Base-by-base conservation (phyloP, 2,888 invertebrate genomes). In the Thecocarcelia acutangulata region DNA sequence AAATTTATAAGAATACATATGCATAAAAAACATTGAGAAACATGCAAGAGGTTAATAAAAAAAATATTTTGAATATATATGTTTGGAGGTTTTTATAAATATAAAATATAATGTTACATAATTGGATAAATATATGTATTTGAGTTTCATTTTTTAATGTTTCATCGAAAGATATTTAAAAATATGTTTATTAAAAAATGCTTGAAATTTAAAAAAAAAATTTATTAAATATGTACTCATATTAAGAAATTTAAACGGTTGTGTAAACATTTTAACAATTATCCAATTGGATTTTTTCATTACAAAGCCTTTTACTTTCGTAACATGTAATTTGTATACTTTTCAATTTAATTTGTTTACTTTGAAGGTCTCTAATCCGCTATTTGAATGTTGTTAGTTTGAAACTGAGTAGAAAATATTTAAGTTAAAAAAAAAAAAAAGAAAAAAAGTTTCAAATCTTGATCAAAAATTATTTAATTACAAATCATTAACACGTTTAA, bases 11-110 rank as follows among this genome's bases (percentile, higher is more conserved):
- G 21, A 63, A 66, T 68, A 54, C 52, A 40, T 50, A 80, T 61
- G 56, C n/a, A 54, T 61, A 64, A 69, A 75, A 88, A 89, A 90
- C 90, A 90, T 89, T 90, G 90, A 90, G 90, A 90, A 90, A 90
- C 90, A 90, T 90, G 90, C 90, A 90, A 86, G 83, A 86, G 69
- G 74, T 73, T 74, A 82, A 74, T 82, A 58, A 82, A 82, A 80
- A 77, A 69, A 52, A 33, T 24, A 8, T 33, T 33, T 33, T 3
- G 8, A 33, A 8, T 33, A 33, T 6, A 66, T 70, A 19, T 44
- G 28, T 76, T 64, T 63, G 24, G 58, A 59, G 17, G 6, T 70
- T 84, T 86, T 46, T 78, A 52, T 68, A 63, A 72, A 72, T 61
- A 72, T 66, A 63, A 69, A 74, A 74, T 59, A 64, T 64, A 68